Evolutionary conservation across 2,113 vertebrate species (phyloP), one percentile per base, ranked within the genome.

Genomic region (Xenopus laevis): DNA sequence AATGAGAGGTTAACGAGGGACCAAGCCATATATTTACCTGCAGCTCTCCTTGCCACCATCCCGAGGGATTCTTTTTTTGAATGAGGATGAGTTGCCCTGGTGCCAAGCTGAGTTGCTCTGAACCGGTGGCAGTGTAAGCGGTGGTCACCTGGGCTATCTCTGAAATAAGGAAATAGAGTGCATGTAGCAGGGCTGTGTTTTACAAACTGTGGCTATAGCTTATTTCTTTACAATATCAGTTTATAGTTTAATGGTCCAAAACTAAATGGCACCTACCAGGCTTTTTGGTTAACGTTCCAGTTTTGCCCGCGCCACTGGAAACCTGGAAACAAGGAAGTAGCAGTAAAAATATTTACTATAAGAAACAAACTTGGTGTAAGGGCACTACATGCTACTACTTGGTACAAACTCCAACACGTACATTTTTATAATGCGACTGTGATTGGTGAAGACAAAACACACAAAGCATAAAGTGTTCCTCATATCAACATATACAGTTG

Each of bases 11-110:
- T n/a, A n/a, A n/a, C n/a, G n/a, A n/a, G n/a, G n/a, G n/a, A n/a
- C n/a, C n/a, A 16, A n/a, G 15, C 53, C 1, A 9, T 55, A 0
- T 13, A 16, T 76, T 79, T 87, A 98, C 97, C 94, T 98, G 97
- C 83, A 98, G 81, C 79, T 98, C 96, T 64, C 97, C 97, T 66
- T 98, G 93, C 97, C 97, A 99, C 97, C 97, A 99, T 59, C 94
- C 93, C 0, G 93, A 91, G 71, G 92, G 83, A 81, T 97, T 97
- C 88, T 98, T 99, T 86, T 94, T 95, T 78, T 95, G 81, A 73
- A 99, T 94, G 75, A 98, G 86, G 46, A 99, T 97, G 58, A 99
- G 91, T 80, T 98, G 96, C 18, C 96, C 96, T 0, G 95, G 95
- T 67, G 91, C 92, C 23, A 99, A 89, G 78, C 88, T 93, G 67